A percentile compares a stretch with the other conserved stretches of the same genome.
Conservation (phyloP, 2,113 vertebrate genomes). For the Papio anubis region DNA sequence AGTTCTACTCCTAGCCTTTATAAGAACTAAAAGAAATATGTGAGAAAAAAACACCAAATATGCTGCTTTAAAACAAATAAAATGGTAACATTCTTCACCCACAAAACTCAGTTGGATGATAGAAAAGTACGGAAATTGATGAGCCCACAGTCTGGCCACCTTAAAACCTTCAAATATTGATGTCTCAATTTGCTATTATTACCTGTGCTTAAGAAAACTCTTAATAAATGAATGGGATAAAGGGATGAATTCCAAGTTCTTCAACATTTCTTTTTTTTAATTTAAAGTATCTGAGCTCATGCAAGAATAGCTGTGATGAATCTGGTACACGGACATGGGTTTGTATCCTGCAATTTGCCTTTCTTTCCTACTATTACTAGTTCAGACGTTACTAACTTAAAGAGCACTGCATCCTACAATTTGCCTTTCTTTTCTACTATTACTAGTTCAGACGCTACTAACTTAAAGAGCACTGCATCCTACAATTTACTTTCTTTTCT, state of each 20-base stretch:
- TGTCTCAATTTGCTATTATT: neutral
- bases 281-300: neutral
- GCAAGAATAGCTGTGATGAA: neutral
- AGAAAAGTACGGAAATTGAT: neutral
- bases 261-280: neutral
- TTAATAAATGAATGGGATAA: neutral
- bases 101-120: neutral
- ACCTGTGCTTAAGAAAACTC: neutral
- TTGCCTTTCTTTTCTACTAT: neutral
- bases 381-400: neutral
- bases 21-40: conserved; percentile 60
- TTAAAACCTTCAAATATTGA: neutral
- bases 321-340: neutral
- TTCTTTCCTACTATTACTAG: neutral
- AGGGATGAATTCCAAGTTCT: neutral
- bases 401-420: neutral
- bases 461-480: neutral
- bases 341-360: neutral
- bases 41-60: neutral
- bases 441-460: neutral
- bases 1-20: conserved; percentile 54
- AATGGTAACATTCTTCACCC: neutral
- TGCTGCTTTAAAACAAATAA: conserved; percentile 20
- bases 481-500: neutral
- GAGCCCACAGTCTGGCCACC: neutral